A percentile compares a stretch with the other conserved stretches of the same genome.
Conservation (phyloP, 2,113 vertebrate species). For the Pachycephala philippinensis region DNA sequence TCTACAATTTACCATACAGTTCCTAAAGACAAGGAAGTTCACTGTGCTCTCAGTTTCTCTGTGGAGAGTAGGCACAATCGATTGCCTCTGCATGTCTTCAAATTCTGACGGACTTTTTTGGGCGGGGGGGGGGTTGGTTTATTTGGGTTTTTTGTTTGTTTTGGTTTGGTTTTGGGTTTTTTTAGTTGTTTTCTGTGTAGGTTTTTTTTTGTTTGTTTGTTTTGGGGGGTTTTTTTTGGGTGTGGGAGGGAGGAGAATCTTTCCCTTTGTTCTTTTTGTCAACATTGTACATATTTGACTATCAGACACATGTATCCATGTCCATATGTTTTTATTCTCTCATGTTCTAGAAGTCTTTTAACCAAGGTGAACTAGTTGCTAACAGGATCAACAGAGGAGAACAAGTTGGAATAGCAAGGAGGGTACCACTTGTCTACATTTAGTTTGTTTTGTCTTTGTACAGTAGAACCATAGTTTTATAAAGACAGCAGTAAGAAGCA, state of each 20-base stretch:
- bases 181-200: background rate
- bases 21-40: background rate
- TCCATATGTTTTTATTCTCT: background rate
- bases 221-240: background rate
- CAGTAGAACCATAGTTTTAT: background rate
- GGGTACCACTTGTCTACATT: background rate
- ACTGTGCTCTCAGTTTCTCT: background rate
- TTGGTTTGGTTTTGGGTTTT: background rate
- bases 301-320: background rate
- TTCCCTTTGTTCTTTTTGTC: background rate
- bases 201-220: background rate
- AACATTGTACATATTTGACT: background rate
- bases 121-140: no score
- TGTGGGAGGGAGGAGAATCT: background rate
- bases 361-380: background rate
- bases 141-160: no score
- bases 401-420: background rate
- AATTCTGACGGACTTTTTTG: no score
- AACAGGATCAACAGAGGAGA: background rate
- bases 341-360: background rate
- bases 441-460: background rate
- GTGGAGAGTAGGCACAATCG: background rate
- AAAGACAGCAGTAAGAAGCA: background rate
- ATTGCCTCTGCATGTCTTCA: background rate
- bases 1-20: background rate